phyloP scores from a whole-genome alignment of 2,888 invertebrate genomes.

The Limenitis arthemis region DNA sequence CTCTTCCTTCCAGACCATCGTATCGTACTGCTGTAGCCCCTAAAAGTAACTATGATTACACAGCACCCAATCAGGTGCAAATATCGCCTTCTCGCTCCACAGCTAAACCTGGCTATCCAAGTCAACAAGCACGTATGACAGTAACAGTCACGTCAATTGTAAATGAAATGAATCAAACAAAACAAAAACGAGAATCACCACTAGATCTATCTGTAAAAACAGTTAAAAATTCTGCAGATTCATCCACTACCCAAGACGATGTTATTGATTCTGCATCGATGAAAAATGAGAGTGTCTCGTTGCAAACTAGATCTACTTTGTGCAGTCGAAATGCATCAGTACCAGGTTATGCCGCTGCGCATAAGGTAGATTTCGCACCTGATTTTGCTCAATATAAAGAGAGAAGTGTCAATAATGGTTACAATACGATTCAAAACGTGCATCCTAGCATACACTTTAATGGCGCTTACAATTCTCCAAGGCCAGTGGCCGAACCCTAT shows the following conservation, averaged over 20 bases:
- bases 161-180: conserved; percentile 63
- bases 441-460: conserved; percentile 47
- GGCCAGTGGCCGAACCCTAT: conserved; percentile 43
- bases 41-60: conserved; percentile 52
- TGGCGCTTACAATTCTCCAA: conserved; percentile 45
- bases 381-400: conserved; percentile 75
- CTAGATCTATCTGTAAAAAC: conserved; percentile 92
- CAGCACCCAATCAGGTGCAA: conserved; percentile 44
- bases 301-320: conserved; percentile 46
- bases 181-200: conserved; percentile 82
- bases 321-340: conserved; percentile 39
- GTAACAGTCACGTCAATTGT: conserved; percentile 65
- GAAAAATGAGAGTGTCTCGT: conserved; percentile 47
- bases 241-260: conserved; percentile 84
- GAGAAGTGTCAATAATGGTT: conserved; percentile 40
- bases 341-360: conserved; percentile 58
- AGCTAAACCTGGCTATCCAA: conserved; percentile 52
- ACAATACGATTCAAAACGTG: conserved; percentile 35
- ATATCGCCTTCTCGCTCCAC: conserved; percentile 51
- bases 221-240: conserved; percentile 89
- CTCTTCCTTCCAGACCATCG: conserved; percentile 38
- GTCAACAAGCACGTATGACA: conserved; percentile 60
- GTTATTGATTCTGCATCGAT: conserved; percentile 58
- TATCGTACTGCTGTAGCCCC: conserved; percentile 45
- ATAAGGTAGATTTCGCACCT: conserved; percentile 85